Conservation (phyloP, 2,113 vertebrate species). For the Calyptommatus sinebrachiatus region DNA sequence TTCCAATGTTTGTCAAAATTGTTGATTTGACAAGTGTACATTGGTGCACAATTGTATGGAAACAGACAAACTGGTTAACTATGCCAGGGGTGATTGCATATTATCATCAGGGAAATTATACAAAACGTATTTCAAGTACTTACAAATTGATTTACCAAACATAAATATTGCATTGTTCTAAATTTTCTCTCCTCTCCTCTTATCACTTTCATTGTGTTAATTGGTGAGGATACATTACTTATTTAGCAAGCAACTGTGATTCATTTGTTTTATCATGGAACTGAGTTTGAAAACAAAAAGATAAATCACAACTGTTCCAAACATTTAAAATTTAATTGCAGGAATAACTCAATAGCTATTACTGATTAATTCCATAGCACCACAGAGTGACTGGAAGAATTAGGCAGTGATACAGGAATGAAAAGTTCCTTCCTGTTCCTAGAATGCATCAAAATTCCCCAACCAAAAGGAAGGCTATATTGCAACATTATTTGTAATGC, state of each 20-base stretch:
- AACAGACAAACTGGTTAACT: too few species aligned
- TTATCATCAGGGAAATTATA: neutral
- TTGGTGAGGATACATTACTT: slow-evolving; percentile 3
- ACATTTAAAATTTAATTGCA: neutral
- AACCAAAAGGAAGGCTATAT: neutral
- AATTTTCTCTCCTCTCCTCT: neutral
- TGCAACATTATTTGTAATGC: neutral
- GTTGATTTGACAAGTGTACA: too few species aligned
- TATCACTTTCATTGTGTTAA: slow-evolving; percentile 7
- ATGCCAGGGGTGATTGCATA: too few species aligned
- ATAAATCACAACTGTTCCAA: neutral
- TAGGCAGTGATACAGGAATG: neutral
- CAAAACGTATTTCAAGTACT: too few species aligned
- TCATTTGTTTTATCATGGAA: neutral
- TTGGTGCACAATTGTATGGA: too few species aligned
- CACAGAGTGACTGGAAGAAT: neutral
- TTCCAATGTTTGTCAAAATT: too few species aligned
- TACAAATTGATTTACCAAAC: neutral
- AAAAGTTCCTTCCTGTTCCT: neutral
- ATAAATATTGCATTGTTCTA: neutral
- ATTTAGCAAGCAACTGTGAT: slow-evolving; percentile 15
- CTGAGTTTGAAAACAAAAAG: slow-evolving; percentile 14
- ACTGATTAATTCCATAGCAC: slow-evolving; percentile 4
- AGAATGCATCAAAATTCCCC: neutral
- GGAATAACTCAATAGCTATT: neutral